These are phyloP conservation scores for Porites lutea DNA, from an alignment of 64 coral and sea anemone species.

Conservation along the genomic window DNA sequence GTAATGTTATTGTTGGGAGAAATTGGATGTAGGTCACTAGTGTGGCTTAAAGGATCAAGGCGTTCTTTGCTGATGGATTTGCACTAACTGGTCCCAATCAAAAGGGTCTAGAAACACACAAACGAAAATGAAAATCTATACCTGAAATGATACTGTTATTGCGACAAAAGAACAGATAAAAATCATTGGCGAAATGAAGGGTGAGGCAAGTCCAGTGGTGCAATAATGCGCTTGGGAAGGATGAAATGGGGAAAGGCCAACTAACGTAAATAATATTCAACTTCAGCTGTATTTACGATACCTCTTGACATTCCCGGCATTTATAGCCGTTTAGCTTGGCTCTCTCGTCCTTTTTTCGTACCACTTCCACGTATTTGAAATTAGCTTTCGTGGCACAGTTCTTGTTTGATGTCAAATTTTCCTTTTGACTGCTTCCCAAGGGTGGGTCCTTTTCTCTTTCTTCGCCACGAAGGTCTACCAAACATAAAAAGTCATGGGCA, in stretches of 20 bases:
- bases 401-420: background rate
- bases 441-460: conserved; percentile 14
- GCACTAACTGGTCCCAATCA: too few relatives aligned
- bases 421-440: conserved; percentile 16
- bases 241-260: background rate
- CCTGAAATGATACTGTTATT: too few relatives aligned
- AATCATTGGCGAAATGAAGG: too few relatives aligned
- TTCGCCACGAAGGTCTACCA: background rate
- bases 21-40: too few relatives aligned
- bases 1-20: too few relatives aligned
- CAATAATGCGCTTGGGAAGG: background rate
- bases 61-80: too few relatives aligned
- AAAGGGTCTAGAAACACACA: too few relatives aligned
- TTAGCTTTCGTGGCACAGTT: conserved; percentile 38
- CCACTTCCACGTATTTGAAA: conserved; percentile 90
- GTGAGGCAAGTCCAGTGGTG: too few relatives aligned
- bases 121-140: too few relatives aligned
- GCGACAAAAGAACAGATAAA: too few relatives aligned
- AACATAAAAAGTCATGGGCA: background rate
- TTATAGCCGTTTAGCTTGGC: conserved; percentile 93
- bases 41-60: too few relatives aligned
- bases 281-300: background rate
- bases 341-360: conserved; percentile 89
- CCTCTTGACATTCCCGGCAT: conserved; percentile 92
- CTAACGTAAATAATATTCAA: too few relatives aligned